These are phyloP conservation scores for Notodonta ziczac DNA, from an alignment of 2,888 invertebrate genomes.

Conservation along the genomic window DNA sequence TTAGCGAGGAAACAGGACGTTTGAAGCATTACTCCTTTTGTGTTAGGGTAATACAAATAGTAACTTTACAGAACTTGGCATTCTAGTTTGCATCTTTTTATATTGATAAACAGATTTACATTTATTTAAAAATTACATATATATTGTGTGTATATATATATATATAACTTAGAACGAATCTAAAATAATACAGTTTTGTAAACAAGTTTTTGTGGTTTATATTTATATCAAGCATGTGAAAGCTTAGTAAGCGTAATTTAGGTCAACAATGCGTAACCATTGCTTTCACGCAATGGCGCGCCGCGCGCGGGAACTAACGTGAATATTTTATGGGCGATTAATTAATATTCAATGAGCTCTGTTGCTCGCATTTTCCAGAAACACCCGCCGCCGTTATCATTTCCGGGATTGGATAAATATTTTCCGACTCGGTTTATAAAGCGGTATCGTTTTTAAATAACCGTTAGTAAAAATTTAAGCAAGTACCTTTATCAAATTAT, in stretches of 20 bases:
- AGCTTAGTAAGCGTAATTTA: neutral
- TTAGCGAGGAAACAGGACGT: no score
- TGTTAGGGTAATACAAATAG: no score
- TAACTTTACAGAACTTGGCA: no score
- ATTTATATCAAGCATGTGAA: neutral
- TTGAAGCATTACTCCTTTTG: no score
- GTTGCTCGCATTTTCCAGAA: neutral
- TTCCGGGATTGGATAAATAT: constrained; percentile 2
- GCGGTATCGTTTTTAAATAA: no score
- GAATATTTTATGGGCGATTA: constrained; percentile 3
- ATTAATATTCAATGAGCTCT: constrained; percentile 5
- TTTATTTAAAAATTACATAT: no score
- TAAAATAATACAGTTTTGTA: neutral
- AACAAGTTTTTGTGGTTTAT: neutral
- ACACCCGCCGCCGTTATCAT: constrained; percentile 1
- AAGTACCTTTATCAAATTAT: no score
- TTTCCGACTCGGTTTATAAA: neutral
- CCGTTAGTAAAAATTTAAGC: no score
- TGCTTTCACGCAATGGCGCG: neutral
- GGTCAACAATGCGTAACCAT: neutral
- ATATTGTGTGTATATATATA: no score
- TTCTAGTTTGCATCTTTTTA: no score
- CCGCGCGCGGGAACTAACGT: neutral
- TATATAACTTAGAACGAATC: neutral
- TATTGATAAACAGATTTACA: no score